Percentiles rank a stretch among this genome's conserved stretches.
Evolutionary conservation across 2,888 invertebrate species (phyloP).

Genomic region (Nomada flava): DNA sequence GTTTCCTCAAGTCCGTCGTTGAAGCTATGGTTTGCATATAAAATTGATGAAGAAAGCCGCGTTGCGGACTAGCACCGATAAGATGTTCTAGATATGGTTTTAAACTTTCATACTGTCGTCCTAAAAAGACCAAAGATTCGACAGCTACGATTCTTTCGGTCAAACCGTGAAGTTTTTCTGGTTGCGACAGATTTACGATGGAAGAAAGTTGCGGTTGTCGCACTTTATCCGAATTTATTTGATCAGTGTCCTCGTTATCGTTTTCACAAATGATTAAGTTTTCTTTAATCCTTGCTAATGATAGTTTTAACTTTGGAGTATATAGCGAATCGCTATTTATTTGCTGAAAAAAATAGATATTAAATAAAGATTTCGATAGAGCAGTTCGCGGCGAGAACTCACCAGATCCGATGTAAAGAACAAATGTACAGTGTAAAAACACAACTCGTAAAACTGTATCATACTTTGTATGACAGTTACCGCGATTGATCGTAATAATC

Average conservation of each 20-base stretch:
- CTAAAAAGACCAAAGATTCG: slow-evolving; percentile 96
- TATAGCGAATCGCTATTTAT: slow-evolving; percentile 86
- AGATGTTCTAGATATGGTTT: slow-evolving; percentile 94
- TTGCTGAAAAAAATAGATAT: slow-evolving; percentile 81
- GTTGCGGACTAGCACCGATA: slow-evolving; percentile 88
- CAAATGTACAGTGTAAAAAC: slow-evolving; percentile 94
- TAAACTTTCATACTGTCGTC: slow-evolving; percentile 93
- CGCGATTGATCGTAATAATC: slow-evolving; percentile 94
- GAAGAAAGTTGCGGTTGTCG: slow-evolving; percentile 87
- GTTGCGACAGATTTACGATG: slow-evolving; percentile 88
- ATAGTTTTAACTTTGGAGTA: slow-evolving; percentile 89
- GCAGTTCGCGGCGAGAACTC: slow-evolving; percentile 71
- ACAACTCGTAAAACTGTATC: slow-evolving; percentile 97
- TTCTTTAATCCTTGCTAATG: slow-evolving; percentile 91
- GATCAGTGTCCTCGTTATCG: slow-evolving; percentile 78
- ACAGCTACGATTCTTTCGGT: slow-evolving; percentile 95
- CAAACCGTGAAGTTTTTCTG: slow-evolving; percentile 92
- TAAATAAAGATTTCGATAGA: slow-evolving; percentile 45
- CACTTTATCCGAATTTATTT: slow-evolving; percentile 83
- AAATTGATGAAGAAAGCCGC: slow-evolving; percentile 89
- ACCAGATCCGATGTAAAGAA: slow-evolving; percentile 93
- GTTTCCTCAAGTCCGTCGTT: slow-evolving; percentile 91
- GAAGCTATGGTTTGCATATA: slow-evolving; percentile 90
- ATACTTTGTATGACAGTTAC: slow-evolving; percentile 95
- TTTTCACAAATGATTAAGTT: slow-evolving; percentile 87